These are phyloP conservation scores for Parazoanthus swiftii DNA, from an alignment of 92 coral and sea anemone species.

Conservation along the genomic window DNA sequence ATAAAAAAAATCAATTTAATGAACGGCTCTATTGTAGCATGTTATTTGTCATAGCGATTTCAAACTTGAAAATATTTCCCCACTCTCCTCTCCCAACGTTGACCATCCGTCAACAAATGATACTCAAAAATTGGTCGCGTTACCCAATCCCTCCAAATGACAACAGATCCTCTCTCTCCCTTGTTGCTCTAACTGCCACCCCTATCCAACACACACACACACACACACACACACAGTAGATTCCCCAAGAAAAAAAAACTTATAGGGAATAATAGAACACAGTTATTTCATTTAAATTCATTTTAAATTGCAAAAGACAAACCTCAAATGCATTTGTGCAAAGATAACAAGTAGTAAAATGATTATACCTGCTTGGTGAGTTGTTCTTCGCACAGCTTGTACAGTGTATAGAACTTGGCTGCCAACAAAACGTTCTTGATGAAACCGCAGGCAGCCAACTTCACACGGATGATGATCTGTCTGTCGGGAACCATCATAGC, in stretches of 20 bases:
- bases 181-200: no score
- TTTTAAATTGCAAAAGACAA: neutral
- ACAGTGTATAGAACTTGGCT: conserved; percentile 94
- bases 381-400: conserved; percentile 98
- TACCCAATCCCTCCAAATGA: no score
- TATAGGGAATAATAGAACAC: neutral
- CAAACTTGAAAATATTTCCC: no score
- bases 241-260: neutral
- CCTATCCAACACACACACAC: neutral
- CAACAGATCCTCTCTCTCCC: no score
- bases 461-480: conserved; percentile 98
- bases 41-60: no score
- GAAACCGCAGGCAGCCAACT: conserved; percentile 95
- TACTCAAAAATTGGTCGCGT: no score
- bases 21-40: no score
- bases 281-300: neutral
- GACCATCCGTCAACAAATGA: no score
- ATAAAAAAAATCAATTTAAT: no score
- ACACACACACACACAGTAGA: no score
- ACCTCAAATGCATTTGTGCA: neutral
- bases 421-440: conserved; percentile 80
- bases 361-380: conserved; percentile 89
- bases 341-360: no score
- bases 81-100: no score
- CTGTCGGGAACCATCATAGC: conserved; percentile 99